phyloP scores from a whole-genome alignment of 2,113 vertebrate species.

The Centropus bengalensis region DNA sequence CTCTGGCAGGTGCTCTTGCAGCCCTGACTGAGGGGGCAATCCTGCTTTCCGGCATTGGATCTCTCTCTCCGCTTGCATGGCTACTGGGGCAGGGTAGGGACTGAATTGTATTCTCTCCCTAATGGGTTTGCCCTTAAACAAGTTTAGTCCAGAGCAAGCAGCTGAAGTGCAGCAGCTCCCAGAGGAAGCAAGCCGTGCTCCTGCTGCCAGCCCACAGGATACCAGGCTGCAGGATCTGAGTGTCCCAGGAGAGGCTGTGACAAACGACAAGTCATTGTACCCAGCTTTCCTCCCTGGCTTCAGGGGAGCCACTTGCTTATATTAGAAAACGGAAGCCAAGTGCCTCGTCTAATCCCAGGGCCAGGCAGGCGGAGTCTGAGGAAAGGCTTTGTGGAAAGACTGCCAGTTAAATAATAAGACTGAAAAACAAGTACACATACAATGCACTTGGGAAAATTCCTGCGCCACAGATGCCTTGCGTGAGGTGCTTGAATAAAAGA shows the following conservation, averaged over 20 bases:
- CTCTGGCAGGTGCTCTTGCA: not conserved
- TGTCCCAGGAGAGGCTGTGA: not conserved
- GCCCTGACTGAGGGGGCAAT: accelerated
- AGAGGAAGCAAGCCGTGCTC: not conserved
- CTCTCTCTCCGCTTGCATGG: not conserved
- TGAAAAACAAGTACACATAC: not conserved
- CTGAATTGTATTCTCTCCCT: not conserved
- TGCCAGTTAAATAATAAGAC: not conserved
- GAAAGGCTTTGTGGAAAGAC: not conserved
- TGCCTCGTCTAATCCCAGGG: not conserved
- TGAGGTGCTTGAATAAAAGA: not conserved
- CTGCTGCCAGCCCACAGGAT: not conserved
- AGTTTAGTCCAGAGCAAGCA: not conserved
- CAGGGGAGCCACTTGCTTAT: not conserved
- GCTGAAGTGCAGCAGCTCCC: not conserved
- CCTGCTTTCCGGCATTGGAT: not conserved
- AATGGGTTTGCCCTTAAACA: not conserved
- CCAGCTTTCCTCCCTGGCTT: not conserved
- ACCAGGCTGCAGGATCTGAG: not conserved
- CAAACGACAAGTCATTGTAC: not conserved
- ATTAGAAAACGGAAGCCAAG: not conserved
- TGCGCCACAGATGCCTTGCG: accelerated
- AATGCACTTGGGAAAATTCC: not conserved
- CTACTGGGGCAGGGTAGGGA: not conserved
- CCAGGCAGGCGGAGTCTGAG: not conserved